A percentile compares a stretch with the other conserved stretches of the same genome.
These are phyloP conservation scores for Zophobas atratus DNA, from an alignment of 1,140 invertebrate genomes.

Conservation along the genomic window DNA sequence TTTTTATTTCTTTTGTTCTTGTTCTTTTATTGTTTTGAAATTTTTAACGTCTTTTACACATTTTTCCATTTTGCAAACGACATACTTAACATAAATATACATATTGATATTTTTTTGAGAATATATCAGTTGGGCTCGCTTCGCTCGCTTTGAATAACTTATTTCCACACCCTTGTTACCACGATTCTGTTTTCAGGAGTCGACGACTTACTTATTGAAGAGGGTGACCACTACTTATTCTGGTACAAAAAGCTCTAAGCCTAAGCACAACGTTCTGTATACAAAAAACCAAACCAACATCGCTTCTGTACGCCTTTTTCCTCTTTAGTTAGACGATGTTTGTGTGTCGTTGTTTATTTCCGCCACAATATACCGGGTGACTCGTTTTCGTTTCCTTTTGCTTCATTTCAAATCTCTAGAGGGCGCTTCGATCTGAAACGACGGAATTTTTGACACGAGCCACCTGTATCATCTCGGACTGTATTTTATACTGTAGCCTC, in stretches of 20 bases:
- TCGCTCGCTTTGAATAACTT: too few species aligned
- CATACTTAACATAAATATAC: too few species aligned
- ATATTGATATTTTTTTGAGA: too few species aligned
- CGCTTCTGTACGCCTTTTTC: slow-evolving; percentile 29
- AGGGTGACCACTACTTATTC: slow-evolving; percentile 89
- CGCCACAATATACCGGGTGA: neutral
- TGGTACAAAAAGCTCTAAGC: slow-evolving; percentile 93
- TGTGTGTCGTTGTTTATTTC: slow-evolving; percentile 19
- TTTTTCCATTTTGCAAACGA: too few species aligned
- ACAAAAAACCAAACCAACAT: slow-evolving; percentile 10
- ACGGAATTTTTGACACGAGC: neutral
- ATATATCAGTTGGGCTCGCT: too few species aligned
- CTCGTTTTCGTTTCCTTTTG: slow-evolving; percentile 7
- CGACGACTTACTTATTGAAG: slow-evolving; percentile 85
- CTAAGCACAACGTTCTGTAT: slow-evolving; percentile 24
- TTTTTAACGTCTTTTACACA: too few species aligned
- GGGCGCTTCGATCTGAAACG: slow-evolving; percentile 10
- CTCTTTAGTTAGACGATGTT: slow-evolving; percentile 31
- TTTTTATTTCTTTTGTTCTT: too few species aligned
- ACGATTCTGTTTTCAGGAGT: slow-evolving; percentile 76
- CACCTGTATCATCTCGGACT: slow-evolving; percentile 32
- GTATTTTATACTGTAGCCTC: slow-evolving; percentile 41
- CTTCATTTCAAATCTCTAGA: slow-evolving; percentile 29
- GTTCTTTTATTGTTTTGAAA: too few species aligned
- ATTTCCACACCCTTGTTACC: neutral